Conservation (phyloP, 2,113 vertebrate species). For the Siniperca chuatsi region DNA sequence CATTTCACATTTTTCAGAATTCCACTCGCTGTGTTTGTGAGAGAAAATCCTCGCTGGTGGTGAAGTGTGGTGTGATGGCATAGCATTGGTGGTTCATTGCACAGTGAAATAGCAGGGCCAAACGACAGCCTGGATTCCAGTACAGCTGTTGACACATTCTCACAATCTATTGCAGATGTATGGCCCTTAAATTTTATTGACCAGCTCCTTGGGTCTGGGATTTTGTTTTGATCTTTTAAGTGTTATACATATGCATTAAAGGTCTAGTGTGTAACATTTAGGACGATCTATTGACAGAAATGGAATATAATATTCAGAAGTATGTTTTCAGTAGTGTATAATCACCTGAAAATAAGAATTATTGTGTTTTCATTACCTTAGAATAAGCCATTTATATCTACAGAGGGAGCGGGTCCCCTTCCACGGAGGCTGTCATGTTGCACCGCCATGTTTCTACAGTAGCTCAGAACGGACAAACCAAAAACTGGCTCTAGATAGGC, state of each 20-base stretch:
- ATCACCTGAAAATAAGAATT: no score
- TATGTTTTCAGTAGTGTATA: no score
- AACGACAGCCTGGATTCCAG: constrained; percentile 62
- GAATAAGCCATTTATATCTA: no score
- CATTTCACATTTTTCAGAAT: constrained; percentile 75
- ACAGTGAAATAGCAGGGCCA: constrained; percentile 72
- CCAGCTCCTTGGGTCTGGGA: neutral
- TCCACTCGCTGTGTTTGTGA: constrained; percentile 47
- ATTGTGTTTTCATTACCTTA: no score
- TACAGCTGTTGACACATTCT: constrained; percentile 48
- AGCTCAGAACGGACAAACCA: no score
- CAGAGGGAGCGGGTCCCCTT: no score
- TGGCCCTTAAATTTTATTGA: constrained; percentile 14
- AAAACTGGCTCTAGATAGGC: no score
- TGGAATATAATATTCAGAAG: no score
- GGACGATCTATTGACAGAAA: no score
- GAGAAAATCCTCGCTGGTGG: constrained; percentile 60
- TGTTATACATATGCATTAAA: neutral
- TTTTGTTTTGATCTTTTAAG: constrained; percentile 7
- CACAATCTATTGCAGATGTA: constrained; percentile 40
- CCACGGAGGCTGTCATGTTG: no score
- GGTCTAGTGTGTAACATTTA: no score
- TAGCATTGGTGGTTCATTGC: constrained; percentile 70
- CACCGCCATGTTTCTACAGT: no score
- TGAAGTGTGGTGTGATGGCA: constrained; percentile 67